Evolutionary conservation across 1,140 invertebrate genomes (phyloP), one percentile per base, ranked within the genome.

Genomic region (Aporrectodea caliginosa): DNA sequence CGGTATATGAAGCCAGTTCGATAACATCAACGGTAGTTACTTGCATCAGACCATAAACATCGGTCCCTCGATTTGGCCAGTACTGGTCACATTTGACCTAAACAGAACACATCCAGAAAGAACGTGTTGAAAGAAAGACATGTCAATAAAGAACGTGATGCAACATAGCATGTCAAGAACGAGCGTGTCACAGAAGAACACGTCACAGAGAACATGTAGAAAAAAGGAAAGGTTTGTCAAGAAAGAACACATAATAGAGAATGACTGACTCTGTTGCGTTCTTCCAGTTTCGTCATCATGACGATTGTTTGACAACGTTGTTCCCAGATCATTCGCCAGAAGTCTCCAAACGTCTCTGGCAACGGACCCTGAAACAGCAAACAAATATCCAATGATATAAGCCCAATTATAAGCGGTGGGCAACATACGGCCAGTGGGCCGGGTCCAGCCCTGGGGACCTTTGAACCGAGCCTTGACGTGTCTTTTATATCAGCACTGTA

Each of bases 1-100:
- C 97, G 84, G 96, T 98, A 86, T 99, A 99, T 6, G 96, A 97
- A 2, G 98, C 95, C 75, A 99, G 88, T 88, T 99, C 97, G 85
- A 98, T 95, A 2, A 97, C 92, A 86, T 99, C 97, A 1, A 93
- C 92, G 16, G 98, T 92, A 0, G 89, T 87, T 0, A 90, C 88
- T 34, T 94, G 94, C 91, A 99, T 97, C 84, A 93, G 91, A 16
- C 96, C 97, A 84, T 99, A 99, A 0, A 93, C 94, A 84, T 98
- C 96, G 0, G 94, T 93, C 0, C 95, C 96, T 58, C 96, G 90
- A 0, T 91, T 91, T 0, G 97, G 97, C 97, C 97, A 98, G 85
- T 98, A 98, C 86, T 98, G 75, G 35, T 76, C 75, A n/a, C 75
- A 76, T n/a, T 76, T 76, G n/a, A 76, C 35, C 75, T 76, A 89